Evolutionary conservation across 2,113 vertebrate genomes (phyloP).

Genomic region (Oenanthe oenanthe): DNA sequence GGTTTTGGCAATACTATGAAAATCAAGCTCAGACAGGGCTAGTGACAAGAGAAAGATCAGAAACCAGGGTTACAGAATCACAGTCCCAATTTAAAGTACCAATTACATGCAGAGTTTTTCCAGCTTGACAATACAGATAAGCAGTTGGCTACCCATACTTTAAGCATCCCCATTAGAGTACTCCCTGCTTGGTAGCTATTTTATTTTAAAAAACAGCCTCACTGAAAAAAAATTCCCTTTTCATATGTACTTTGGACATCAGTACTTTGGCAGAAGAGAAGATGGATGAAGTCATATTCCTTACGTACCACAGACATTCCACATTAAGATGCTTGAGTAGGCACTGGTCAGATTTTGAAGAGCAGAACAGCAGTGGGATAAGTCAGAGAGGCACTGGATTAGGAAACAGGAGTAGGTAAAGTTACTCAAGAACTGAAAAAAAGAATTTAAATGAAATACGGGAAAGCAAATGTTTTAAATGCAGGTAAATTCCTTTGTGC

Average conservation of each 20-base stretch:
- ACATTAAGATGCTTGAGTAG: neutral
- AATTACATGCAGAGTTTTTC: neutral
- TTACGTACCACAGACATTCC: neutral
- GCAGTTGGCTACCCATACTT: too few species aligned
- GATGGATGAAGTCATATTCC: neutral
- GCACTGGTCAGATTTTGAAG: neutral
- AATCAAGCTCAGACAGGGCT: neutral
- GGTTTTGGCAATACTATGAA: neutral
- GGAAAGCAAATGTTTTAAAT: neutral
- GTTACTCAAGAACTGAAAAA: neutral
- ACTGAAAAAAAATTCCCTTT: too few species aligned
- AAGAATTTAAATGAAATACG: neutral
- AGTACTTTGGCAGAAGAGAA: too few species aligned
- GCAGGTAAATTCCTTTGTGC: neutral
- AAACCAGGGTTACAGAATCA: neutral
- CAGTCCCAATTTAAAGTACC: neutral
- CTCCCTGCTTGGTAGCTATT: too few species aligned
- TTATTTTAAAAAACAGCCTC: too few species aligned
- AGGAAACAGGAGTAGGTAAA: neutral
- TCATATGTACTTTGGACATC: too few species aligned
- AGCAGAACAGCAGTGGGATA: neutral
- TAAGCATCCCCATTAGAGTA: too few species aligned
- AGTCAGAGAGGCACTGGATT: neutral
- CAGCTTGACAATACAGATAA: too few species aligned
- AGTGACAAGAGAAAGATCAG: neutral